Percentiles rank a stretch among this genome's conserved stretches.
Conservation (phyloP, 2,888 invertebrate species). For the Drosophila paramelanica region DNA sequence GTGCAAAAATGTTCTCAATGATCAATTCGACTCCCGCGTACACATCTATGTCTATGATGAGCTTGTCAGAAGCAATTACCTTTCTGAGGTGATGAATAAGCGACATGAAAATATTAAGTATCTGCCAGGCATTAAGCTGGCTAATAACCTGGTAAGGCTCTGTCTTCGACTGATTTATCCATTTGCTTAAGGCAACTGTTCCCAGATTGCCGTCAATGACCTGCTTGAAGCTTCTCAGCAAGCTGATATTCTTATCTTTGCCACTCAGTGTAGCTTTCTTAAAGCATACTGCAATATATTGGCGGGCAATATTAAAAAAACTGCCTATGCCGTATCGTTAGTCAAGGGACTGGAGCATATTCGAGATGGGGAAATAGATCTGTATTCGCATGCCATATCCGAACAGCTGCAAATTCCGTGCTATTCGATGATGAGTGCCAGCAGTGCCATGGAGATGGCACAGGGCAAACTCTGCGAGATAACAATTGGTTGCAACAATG, state of each 20-base stretch:
- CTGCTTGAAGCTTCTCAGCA: conserved; percentile 93
- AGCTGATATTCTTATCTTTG: conserved; percentile 97
- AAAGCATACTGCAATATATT: conserved; percentile 92
- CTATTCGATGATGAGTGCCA: conserved; percentile 98
- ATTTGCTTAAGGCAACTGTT: not conserved
- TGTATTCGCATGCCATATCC: conserved; percentile 96
- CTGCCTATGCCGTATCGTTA: conserved; percentile 95
- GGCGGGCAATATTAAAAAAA: conserved; percentile 93
- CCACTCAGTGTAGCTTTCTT: conserved; percentile 98
- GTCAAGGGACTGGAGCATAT: conserved; percentile 97
- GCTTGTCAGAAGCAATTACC: conserved; percentile 37
- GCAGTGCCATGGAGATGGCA: conserved; percentile 98
- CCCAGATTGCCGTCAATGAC: conserved; percentile 95
- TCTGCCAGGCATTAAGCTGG: conserved; percentile 64
- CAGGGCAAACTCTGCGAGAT: conserved; percentile 99
- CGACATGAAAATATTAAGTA: conserved; percentile 75
- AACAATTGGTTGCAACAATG: conserved; percentile 95
- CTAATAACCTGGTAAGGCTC: conserved; percentile 67
- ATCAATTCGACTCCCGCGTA: conserved; percentile 54
- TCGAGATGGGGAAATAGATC: conserved; percentile 93
- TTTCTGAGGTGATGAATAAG: conserved; percentile 67
- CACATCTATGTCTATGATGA: conserved; percentile 76
- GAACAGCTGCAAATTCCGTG: conserved; percentile 93
- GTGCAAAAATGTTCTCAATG: conserved; percentile 49
- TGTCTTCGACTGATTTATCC: not conserved